These are phyloP conservation scores for Phallusia fumigata DNA, from an alignment of 23 tunicate species.

Conservation along the genomic window DNA sequence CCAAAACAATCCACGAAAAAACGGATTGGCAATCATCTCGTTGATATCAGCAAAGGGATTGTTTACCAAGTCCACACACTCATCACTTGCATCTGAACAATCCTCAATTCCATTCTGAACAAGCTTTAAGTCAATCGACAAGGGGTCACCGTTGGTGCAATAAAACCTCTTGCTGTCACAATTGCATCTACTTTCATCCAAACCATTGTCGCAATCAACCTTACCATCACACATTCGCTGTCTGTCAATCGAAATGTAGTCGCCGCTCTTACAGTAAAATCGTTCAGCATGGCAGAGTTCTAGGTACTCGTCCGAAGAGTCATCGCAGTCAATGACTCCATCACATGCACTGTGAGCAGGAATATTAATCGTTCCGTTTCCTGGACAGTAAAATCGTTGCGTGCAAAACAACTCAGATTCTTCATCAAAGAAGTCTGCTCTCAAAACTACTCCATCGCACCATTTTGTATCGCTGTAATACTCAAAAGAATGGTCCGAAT, in stretches of 20 bases:
- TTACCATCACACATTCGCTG: neutral
- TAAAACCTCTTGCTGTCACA: neutral
- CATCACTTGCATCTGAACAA: conserved; percentile 28
- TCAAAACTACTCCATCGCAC: neutral
- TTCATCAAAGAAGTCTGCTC: neutral
- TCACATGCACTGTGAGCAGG: too few species aligned
- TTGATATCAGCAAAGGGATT: too few species aligned
- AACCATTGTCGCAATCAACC: conserved; percentile 7
- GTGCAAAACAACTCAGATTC: neutral
- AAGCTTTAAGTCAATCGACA: neutral
- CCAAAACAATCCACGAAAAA: conserved; percentile 18
- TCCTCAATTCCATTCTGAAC: conserved; percentile 15
- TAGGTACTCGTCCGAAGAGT: neutral
- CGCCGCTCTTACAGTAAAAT: neutral
- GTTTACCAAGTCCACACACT: neutral
- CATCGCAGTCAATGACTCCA: neutral
- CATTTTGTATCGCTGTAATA: too few species aligned
- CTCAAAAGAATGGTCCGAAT: neutral
- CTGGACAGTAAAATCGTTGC: neutral
- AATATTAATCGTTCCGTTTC: neutral
- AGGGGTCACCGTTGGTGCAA: neutral
- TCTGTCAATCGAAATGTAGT: neutral
- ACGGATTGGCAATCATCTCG: too few species aligned
- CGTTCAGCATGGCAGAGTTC: neutral
- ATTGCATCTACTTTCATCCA: neutral